Evolutionary conservation across 2,797 vertebrate species (phyloP), one percentile per base, ranked within the genome.

Genomic region (Sardinella longiceps): DNA sequence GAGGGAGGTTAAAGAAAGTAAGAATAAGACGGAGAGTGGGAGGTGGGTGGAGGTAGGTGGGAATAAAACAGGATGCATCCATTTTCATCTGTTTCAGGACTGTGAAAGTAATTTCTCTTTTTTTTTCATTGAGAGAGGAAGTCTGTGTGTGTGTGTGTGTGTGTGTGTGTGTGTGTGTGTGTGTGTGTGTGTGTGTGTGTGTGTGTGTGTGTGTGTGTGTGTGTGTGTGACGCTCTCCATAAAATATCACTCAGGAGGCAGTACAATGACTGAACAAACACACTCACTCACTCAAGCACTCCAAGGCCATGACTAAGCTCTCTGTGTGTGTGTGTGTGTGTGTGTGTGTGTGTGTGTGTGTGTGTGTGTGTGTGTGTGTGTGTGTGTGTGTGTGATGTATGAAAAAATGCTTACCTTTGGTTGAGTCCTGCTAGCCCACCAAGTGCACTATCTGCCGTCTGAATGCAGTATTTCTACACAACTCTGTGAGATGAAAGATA

Each of bases 1-100:
- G 25, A 63, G n/a, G 9, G 58, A 60, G 6, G 80, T 51, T 12
- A 28, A 82, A 43, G 48, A 56, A 39, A 58, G 81, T 39, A 28
- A 58, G 4, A 46, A 37, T 18, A 60, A 33, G 30, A 50, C 14
- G 39, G 80, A 81, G 60, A 66, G 63, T 48, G 66, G 70, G 37
- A 83, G 80, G 25, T 77, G 33, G 80, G n/a, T 1, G 11, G 46
- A 70, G 82, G 83, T 33, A 83, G 83, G 20, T 53, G 20, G 51
- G 51, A 53, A 53, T 53, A 53, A 56, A 56, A 56, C 51, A 56
- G 15, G 15, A 18, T 56, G 53, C 20, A 56, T 56, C 20, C 53
- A 56, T n/a, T 51, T 51, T 1, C 20, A 56, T 56, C 3, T 56
- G 53, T 23, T 5, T 56, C 53, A 56, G 53, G 53, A 4, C 18